Conservation (phyloP, 1,140 invertebrate species). For the Prorops nasuta region DNA sequence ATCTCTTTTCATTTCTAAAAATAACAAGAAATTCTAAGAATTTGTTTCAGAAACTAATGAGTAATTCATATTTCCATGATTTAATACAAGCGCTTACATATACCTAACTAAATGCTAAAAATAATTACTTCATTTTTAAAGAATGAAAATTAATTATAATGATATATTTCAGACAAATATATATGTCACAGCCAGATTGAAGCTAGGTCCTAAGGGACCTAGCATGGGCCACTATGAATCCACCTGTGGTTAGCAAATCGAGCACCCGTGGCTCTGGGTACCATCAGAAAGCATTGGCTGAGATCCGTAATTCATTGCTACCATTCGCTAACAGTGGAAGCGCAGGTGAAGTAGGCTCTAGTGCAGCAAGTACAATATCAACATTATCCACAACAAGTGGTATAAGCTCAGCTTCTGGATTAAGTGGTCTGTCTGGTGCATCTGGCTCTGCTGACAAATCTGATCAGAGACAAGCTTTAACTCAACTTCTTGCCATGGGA, state of each 20-base stretch:
- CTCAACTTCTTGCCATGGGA: conserved; percentile 64
- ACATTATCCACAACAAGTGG: conserved; percentile 67
- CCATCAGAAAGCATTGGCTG: conserved; percentile 82
- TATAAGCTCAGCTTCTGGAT: conserved; percentile 65
- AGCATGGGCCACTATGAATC: conserved; percentile 76
- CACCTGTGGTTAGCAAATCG: conserved; percentile 62
- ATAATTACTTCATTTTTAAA: too few relatives aligned
- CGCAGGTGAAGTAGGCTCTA: conserved; percentile 64
- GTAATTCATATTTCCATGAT: too few relatives aligned
- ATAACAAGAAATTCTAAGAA: too few relatives aligned
- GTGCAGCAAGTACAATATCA: conserved; percentile 73
- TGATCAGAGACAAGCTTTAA: conserved; percentile 59
- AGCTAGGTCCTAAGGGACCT: conserved; percentile 58
- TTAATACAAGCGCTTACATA: too few relatives aligned
- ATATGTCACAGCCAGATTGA: conserved; percentile 57
- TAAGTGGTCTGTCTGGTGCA: conserved; percentile 62
- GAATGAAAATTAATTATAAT: too few relatives aligned
- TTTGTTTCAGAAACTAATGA: too few relatives aligned
- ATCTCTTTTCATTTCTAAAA: too few relatives aligned
- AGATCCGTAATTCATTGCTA: conserved; percentile 81
- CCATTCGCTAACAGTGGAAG: conserved; percentile 77
- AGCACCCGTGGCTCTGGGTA: conserved; percentile 78
- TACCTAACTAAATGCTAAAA: too few relatives aligned
- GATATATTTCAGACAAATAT: conserved; percentile 35
- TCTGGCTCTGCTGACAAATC: conserved; percentile 52